Conservation (phyloP, 1,140 invertebrate species). For the Drosophila takahashii region DNA sequence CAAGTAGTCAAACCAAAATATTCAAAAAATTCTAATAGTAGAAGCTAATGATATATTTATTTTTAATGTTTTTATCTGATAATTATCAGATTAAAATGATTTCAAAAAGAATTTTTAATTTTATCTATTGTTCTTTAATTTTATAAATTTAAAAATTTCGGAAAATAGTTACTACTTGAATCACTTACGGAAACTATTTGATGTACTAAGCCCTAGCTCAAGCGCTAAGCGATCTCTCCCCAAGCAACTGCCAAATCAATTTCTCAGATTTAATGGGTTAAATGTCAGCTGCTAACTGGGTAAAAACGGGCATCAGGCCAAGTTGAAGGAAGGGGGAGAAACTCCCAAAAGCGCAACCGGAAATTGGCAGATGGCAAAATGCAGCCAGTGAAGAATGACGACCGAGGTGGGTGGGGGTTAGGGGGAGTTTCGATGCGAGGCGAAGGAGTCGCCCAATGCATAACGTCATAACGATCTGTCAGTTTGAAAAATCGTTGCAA, state of each 20-base stretch:
- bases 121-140: too few species aligned
- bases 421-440: not conserved
- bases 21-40: not conserved
- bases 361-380: slow-evolving; percentile 70
- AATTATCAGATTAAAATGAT: too few species aligned
- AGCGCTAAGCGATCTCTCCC: not conserved
- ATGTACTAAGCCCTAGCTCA: not conserved
- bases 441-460: slow-evolving; percentile 55
- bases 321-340: not conserved
- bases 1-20: not conserved
- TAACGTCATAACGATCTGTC: slow-evolving; percentile 77
- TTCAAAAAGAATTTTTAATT: too few species aligned
- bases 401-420: slow-evolving; percentile 1
- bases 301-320: slow-evolving; percentile 1
- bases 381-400: slow-evolving; percentile 26
- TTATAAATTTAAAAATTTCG: not conserved
- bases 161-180: not conserved
- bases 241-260: slow-evolving; percentile 24
- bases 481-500: slow-evolving; percentile 73
- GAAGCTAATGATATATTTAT: too few species aligned
- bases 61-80: too few species aligned
- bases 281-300: slow-evolving; percentile 28
- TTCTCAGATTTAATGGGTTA: slow-evolving; percentile 48
- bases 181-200: not conserved
- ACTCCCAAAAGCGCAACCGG: slow-evolving; percentile 45